Evolutionary conservation across 2,888 invertebrate genomes (phyloP).

Genomic region (Euspilapteryx auroguttella): DNA sequence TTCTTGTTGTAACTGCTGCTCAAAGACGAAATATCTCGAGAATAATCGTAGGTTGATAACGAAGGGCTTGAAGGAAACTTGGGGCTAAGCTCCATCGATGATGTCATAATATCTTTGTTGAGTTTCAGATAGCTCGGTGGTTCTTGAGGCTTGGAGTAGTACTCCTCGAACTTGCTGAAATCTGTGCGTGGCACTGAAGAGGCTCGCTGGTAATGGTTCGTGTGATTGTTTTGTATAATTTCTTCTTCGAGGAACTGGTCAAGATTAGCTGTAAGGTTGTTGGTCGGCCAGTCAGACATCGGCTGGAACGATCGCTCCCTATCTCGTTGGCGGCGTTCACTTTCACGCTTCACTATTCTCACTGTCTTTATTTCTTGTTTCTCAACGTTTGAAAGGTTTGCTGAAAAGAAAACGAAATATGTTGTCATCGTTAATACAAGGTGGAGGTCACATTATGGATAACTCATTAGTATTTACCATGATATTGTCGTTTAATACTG

Average conservation of each 20-base stretch:
- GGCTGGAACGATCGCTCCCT: conserved; percentile 67
- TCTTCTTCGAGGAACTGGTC: conserved; percentile 55
- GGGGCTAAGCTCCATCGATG: conserved; percentile 36
- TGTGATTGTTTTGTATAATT: conserved; percentile 29
- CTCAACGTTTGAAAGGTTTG: conserved; percentile 72
- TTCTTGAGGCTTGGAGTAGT: conserved; percentile 29
- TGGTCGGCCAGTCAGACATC: conserved; percentile 43
- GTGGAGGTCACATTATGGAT: no score
- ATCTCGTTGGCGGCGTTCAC: conserved; percentile 82
- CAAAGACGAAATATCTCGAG: conserved; percentile 38
- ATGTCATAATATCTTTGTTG: conserved; percentile 22
- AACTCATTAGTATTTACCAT: no score
- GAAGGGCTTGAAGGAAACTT: conserved; percentile 52
- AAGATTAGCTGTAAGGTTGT: conserved; percentile 36
- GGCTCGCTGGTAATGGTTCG: conserved; percentile 29
- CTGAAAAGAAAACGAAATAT: conserved; percentile 26
- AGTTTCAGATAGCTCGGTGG: conserved; percentile 26
- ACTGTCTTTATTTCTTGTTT: conserved; percentile 92
- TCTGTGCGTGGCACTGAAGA: conserved; percentile 56
- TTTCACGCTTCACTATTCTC: conserved; percentile 89
- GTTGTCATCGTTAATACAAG: no score
- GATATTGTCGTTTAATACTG: no score
- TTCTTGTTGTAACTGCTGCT: conserved; percentile 43
- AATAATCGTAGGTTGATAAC: conserved; percentile 45
- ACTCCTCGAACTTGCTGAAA: conserved; percentile 37